Evolutionary conservation across 2,888 invertebrate species (phyloP).

Genomic region (Tuberolachnus salignus): DNA sequence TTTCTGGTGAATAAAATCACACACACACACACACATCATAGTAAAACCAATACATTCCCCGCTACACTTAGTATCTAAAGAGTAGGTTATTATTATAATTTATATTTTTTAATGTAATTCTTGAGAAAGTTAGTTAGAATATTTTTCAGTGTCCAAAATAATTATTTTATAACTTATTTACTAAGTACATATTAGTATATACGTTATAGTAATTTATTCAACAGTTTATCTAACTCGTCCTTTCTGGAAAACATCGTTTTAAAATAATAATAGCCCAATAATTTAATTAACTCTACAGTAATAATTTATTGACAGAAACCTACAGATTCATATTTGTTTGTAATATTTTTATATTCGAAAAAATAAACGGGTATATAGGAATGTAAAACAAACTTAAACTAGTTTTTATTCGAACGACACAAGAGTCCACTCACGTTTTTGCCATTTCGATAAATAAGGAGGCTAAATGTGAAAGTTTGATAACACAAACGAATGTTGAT

Average conservation of each 20-base stretch:
- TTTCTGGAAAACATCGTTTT: background rate
- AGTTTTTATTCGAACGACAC: background rate
- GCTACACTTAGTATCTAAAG: no score
- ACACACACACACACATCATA: no score
- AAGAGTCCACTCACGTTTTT: conserved; percentile 5
- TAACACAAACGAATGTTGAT: background rate
- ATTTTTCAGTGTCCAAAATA: no score
- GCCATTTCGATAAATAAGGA: conserved; percentile 40
- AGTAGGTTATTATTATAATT: background rate
- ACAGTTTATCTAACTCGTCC: background rate
- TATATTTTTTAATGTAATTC: background rate
- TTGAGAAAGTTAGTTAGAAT: conserved; percentile 7
- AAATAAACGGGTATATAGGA: background rate
- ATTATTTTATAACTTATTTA: background rate
- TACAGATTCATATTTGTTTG: no score
- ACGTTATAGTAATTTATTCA: background rate
- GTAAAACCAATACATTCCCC: no score
- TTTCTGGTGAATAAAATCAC: no score
- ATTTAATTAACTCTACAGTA: background rate
- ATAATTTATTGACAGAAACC: background rate
- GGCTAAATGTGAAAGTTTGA: conserved; percentile 55
- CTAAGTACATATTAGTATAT: background rate
- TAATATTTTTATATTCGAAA: background rate
- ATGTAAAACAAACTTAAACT: background rate
- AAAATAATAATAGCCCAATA: background rate